phyloP scores from a whole-genome alignment of 2,888 invertebrate species.

The Hofmannophila pseudospretella region DNA sequence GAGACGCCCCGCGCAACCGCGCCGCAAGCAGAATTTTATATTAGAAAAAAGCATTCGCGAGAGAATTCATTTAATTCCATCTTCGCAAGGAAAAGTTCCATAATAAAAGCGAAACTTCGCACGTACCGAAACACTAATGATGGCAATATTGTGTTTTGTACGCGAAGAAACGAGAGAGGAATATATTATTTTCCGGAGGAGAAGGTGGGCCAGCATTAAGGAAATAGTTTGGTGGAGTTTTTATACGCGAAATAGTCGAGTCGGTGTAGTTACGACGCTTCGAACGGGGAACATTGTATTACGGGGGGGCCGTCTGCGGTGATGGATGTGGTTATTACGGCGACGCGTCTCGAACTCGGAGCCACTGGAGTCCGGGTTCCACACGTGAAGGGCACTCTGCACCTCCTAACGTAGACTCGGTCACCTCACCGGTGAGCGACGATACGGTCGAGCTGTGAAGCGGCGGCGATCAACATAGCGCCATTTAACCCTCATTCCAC shows the following conservation, averaged over 20 bases:
- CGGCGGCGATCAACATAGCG: too few species aligned
- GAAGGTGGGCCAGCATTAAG: neutral
- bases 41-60: neutral
- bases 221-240: slow-evolving; percentile 4
- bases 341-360: too few species aligned
- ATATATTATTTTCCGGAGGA: neutral
- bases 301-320: neutral
- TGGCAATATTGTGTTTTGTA: slow-evolving; percentile 14
- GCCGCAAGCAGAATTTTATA: neutral
- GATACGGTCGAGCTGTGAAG: too few species aligned
- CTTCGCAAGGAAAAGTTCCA: slow-evolving; percentile 10
- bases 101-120: slow-evolving; percentile 14
- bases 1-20: too few species aligned
- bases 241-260: slow-evolving; percentile 3
- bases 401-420: too few species aligned
- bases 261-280: too few species aligned
- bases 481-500: too few species aligned
- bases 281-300: neutral
- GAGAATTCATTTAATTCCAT: neutral
- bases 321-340: neutral
- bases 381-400: too few species aligned
- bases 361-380: too few species aligned
- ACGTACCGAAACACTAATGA: slow-evolving; percentile 17
- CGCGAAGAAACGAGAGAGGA: neutral
- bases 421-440: too few species aligned